phyloP scores from a whole-genome alignment of 30 jellyfish, hydroid and myxozoan species.

The Clytia hemisphaerica region DNA sequence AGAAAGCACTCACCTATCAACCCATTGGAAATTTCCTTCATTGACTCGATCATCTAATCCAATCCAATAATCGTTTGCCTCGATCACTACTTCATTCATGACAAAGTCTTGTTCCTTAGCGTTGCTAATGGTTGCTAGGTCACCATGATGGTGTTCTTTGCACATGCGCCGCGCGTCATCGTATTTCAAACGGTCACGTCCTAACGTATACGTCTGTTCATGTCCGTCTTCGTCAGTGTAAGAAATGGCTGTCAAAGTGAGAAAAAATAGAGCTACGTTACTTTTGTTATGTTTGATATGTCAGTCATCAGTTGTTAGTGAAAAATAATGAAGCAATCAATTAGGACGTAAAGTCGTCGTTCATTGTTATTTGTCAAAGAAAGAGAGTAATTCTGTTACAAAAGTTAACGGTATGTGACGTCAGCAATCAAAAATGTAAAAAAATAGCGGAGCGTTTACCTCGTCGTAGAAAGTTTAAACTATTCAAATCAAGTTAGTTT shows the following conservation, averaged over 20 bases:
- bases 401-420: too few species aligned
- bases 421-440: too few species aligned
- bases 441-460: too few species aligned
- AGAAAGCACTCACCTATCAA: conserved; percentile 67
- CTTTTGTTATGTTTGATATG: too few species aligned
- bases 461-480: too few species aligned
- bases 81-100: conserved; percentile 51
- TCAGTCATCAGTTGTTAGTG: too few species aligned
- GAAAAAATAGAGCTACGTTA: too few species aligned
- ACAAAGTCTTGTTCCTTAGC: conserved; percentile 82
- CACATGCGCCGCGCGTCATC: conserved; percentile 80
- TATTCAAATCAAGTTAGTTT: too few species aligned
- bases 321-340: too few species aligned
- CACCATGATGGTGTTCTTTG: conserved; percentile 73
- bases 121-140: conserved; percentile 84
- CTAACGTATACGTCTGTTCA: conserved; percentile 88
- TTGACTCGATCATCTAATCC: conserved; percentile 83
- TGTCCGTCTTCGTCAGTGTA: conserved; percentile 97
- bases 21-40: conserved; percentile 95
- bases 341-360: too few species aligned
- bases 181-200: conserved; percentile 74
- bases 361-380: too few species aligned
- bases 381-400: too few species aligned
- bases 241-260: conserved; percentile 74
- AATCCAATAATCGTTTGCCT: conserved; percentile 75